Evolutionary conservation across 2,113 vertebrate genomes (phyloP), one percentile per base, ranked within the genome.

Genomic region (Elachura formosa): DNA sequence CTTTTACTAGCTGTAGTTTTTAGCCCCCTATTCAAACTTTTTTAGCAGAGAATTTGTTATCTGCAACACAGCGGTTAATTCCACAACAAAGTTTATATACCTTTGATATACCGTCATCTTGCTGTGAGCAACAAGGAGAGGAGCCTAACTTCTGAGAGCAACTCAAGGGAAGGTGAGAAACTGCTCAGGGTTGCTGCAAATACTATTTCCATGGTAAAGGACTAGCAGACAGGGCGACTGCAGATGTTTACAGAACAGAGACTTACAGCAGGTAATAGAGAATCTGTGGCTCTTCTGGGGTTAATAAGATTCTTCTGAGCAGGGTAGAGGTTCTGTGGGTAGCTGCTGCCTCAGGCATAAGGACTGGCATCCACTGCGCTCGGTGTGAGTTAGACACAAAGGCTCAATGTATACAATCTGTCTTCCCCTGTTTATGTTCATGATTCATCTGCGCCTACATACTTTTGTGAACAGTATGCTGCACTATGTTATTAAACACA

Each of bases 381-480:
- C 38, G 11, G 58, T 49, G 46, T 92, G 68, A 88, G 83, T 71
- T 20, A 93, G 51, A 58, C 86, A 66, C 91, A 76, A 68, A 96
- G 48, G 48, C 75, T 92, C 73, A 82, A 72, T 76, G 78, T 95
- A 93, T 90, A 90, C 87, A 95, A 95, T 94, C 95, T 96, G 91
- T 94, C 87, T 95, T 68, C 49, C 61, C 94, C 85, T 96, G 96
- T 95, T 97, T 95, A 76, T 89, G 77, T 76, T 95, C 89, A 75
- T 93, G 95, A 95, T 87, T 96, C 96, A 96, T 95, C 91, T 96
- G 89, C 94, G 95, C 85, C 95, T 91, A 55, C 90, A 88, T 52
- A 88, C 45, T 91, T 84, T 85, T 72, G 84, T 19, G 76, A 97
- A 66, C 91, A 95, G 84, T 87, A 81, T 68, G 89, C 72, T 93